phyloP scores from a whole-genome alignment of 2,888 invertebrate genomes.

The Orthosia gracilis region DNA sequence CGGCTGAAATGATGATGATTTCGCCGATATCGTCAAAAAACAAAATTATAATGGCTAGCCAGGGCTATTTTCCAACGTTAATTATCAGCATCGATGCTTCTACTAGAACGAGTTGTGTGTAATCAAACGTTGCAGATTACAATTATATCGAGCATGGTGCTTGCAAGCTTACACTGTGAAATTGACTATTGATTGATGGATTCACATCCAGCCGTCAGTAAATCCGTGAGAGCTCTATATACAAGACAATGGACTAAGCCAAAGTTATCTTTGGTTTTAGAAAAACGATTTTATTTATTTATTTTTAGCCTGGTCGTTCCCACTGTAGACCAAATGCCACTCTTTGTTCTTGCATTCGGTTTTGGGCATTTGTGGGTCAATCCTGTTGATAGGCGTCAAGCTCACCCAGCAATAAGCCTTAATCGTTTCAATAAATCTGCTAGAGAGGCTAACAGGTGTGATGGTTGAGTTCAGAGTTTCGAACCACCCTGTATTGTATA shows the following conservation, averaged over 20 bases:
- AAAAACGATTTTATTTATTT: no score
- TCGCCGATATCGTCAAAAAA: background rate
- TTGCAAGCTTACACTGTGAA: constrained; percentile 38
- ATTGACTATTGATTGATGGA: constrained; percentile 52
- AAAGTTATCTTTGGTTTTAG: no score
- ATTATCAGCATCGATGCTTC: constrained; percentile 3
- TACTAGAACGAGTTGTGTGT: constrained; percentile 14
- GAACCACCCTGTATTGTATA: background rate
- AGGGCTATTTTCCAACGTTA: background rate
- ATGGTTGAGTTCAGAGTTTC: background rate
- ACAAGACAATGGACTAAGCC: background rate
- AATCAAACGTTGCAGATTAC: constrained; percentile 38
- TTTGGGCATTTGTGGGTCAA: no score
- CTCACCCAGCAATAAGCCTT: no score
- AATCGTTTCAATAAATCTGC: no score
- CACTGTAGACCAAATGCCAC: no score
- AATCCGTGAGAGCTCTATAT: constrained; percentile 8
- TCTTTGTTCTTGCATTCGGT: no score
- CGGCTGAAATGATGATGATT: no score
- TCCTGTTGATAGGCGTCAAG: no score
- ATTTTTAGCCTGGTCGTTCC: no score
- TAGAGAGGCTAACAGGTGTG: no score
- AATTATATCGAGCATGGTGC: constrained; percentile 32
- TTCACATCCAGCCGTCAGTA: constrained; percentile 18
- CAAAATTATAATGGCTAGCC: no score